phyloP scores from a whole-genome alignment of 2,797 vertebrate species.

The Oreochromis grahami region DNA sequence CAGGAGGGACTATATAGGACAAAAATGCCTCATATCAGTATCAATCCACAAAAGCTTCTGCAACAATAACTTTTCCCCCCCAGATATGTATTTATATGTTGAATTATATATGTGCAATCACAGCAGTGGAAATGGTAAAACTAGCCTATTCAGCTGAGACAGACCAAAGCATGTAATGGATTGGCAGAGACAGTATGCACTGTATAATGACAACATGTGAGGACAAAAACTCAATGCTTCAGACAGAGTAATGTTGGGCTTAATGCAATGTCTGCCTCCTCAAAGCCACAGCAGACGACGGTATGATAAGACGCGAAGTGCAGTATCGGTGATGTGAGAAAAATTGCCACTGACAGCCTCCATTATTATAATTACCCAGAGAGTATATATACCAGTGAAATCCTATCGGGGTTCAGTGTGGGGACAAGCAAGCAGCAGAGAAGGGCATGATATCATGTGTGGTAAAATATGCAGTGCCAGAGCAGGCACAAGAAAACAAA shows the following conservation, averaged over 20 bases:
- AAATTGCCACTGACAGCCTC: slow-evolving; percentile 44
- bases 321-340: slow-evolving; percentile 12
- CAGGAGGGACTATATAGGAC: no score
- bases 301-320: slow-evolving; percentile 18
- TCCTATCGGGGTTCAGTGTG: slow-evolving; percentile 38
- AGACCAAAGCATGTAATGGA: neutral
- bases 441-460: slow-evolving; percentile 38
- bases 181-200: neutral
- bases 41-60: neutral
- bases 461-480: slow-evolving; percentile 37
- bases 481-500: slow-evolving; percentile 48
- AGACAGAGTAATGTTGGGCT: slow-evolving; percentile 17
- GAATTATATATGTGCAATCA: neutral
- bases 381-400: slow-evolving; percentile 38
- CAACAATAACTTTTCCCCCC: neutral
- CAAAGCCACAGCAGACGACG: slow-evolving; percentile 31
- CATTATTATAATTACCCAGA: slow-evolving; percentile 48
- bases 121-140: slow-evolving; percentile 17
- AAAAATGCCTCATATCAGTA: neutral
- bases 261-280: slow-evolving; percentile 15
- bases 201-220: slow-evolving; percentile 16
- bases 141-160: neutral
- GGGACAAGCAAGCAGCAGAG: slow-evolving; percentile 20
- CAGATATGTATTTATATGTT: neutral
- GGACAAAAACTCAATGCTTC: slow-evolving; percentile 1